These are phyloP conservation scores for Flabesymbios commensalis DNA, from an alignment of 2,888 invertebrate species.

Conservation along the genomic window DNA sequence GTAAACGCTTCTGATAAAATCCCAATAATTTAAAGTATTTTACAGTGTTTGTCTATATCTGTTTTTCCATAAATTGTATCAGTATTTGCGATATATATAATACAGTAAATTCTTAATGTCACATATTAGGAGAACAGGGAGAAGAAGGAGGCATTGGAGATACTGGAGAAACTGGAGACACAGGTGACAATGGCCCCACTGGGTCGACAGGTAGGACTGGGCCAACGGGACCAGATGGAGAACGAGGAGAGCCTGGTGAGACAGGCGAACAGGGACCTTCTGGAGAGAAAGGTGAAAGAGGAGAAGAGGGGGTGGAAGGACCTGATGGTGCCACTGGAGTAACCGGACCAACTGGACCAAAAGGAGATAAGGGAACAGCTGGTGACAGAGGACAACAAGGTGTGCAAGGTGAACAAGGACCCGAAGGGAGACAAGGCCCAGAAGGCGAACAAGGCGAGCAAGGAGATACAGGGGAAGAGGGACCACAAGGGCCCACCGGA, in stretches of 20 bases:
- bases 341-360: conserved; percentile 9
- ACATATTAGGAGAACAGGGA: conserved; percentile 13
- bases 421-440: conserved; percentile 2
- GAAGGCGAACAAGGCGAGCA: conserved; percentile 3
- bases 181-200: conserved; percentile 8
- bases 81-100: too few species aligned
- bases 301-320: conserved; percentile 12
- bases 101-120: too few species aligned
- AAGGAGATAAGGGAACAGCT: conserved; percentile 9
- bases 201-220: conserved; percentile 16
- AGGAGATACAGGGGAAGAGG: conserved; percentile 1
- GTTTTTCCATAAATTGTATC: too few species aligned
- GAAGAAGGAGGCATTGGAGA: conserved; percentile 10
- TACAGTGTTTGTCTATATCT: too few species aligned
- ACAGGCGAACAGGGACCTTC: conserved; percentile 12
- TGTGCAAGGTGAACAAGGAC: conserved; percentile 11
- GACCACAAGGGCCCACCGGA: conserved; percentile 11
- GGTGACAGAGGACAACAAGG: conserved; percentile 15
- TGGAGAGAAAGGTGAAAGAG: conserved; percentile 8
- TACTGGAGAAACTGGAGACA: conserved; percentile 15
- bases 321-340: conserved; percentile 9
- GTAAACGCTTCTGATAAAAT: too few species aligned
- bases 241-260: conserved; percentile 10
- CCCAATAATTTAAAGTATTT: too few species aligned
- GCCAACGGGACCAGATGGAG: conserved; percentile 20